phyloP scores from a whole-genome alignment of 1,140 invertebrate species.

The Agraylea sexmaculata region DNA sequence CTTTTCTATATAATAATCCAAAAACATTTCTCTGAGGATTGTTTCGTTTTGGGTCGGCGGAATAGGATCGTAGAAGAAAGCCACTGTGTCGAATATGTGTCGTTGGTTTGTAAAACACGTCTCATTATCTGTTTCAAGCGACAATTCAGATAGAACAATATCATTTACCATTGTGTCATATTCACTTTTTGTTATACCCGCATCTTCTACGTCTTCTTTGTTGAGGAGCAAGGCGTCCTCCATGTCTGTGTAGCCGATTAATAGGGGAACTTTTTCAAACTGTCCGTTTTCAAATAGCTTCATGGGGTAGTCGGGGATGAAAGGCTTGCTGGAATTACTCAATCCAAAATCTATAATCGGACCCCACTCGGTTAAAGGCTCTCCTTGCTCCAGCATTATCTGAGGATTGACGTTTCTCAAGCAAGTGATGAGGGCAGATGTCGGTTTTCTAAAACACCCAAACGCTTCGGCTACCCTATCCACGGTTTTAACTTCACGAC shows the following conservation, averaged over 20 bases:
- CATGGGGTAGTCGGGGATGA: constrained; percentile 52
- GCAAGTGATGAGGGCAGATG: constrained; percentile 51
- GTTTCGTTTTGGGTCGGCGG: constrained; percentile 47
- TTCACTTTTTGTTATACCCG: constrained; percentile 39
- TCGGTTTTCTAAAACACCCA: constrained; percentile 51
- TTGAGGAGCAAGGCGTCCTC: constrained; percentile 55
- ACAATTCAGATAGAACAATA: constrained; percentile 44
- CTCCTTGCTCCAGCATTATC: constrained; percentile 45
- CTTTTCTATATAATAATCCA: constrained; percentile 60
- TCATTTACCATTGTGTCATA: constrained; percentile 51
- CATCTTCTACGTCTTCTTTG: constrained; percentile 41
- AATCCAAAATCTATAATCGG: constrained; percentile 60
- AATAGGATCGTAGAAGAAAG: constrained; percentile 60
- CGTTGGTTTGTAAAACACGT: constrained; percentile 53
- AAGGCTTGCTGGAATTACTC: constrained; percentile 51
- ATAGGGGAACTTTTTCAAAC: constrained; percentile 51
- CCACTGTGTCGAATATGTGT: constrained; percentile 56
- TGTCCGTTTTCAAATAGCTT: constrained; percentile 46
- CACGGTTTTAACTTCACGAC: constrained; percentile 40
- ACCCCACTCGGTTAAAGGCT: constrained; percentile 57
- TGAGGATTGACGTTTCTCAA: constrained; percentile 47
- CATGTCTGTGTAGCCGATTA: constrained; percentile 66
- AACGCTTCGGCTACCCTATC: constrained; percentile 51
- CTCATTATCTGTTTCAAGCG: constrained; percentile 41
- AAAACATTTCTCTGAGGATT: constrained; percentile 44